A percentile compares a stretch with the other conserved stretches of the same genome.
Evolutionary conservation across 2,888 invertebrate species (phyloP).

Genomic region (Sesia bembeciformis): DNA sequence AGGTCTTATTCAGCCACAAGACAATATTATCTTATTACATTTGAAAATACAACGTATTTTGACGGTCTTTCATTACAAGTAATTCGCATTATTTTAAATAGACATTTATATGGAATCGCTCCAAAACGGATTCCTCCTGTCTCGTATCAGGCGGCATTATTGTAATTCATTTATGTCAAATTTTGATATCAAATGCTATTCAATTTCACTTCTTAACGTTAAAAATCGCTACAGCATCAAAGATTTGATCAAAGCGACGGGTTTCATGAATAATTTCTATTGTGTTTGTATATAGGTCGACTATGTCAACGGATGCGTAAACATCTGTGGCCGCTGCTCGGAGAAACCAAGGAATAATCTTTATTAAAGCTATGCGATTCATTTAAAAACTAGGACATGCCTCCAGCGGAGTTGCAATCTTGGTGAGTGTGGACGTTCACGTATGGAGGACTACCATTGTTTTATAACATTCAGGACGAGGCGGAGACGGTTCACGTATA

Average conservation of each 20-base stretch:
- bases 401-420: conserved; percentile 7
- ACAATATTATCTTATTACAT: too few species aligned
- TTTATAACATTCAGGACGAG: background rate
- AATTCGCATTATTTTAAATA: too few species aligned
- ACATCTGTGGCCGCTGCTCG: conserved; percentile 31
- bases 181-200: too few species aligned
- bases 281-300: conserved; percentile 57
- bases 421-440: background rate
- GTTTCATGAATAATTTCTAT: conserved; percentile 51
- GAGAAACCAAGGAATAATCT: conserved; percentile 30
- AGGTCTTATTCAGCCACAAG: too few species aligned
- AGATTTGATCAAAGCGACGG: conserved; percentile 24
- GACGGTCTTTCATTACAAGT: too few species aligned
- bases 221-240: conserved; percentile 16
- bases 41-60: too few species aligned
- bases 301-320: conserved; percentile 35
- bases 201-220: too few species aligned
- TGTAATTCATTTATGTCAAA: too few species aligned
- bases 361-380: conserved; percentile 19
- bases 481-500: too few species aligned
- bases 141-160: too few species aligned
- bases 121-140: too few species aligned
- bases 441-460: background rate
- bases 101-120: too few species aligned
- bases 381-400: conserved; percentile 30